Percentiles rank a stretch among this genome's conserved stretches.
These are phyloP conservation scores for Brachypodius melanocephalos DNA, from an alignment of 2,113 vertebrate genomes.

Conservation along the genomic window DNA sequence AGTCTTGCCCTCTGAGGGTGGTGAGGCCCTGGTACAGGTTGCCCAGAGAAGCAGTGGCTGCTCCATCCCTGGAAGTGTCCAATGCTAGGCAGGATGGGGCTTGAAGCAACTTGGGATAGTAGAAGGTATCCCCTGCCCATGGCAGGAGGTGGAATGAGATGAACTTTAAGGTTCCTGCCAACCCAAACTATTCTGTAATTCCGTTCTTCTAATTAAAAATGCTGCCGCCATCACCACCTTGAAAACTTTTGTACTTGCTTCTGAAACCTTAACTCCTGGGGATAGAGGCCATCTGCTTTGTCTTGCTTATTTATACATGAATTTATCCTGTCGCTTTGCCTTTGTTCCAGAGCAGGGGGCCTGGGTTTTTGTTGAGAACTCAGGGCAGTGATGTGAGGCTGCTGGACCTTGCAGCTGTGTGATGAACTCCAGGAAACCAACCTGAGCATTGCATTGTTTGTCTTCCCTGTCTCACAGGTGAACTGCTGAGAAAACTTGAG, in stretches of 20 bases:
- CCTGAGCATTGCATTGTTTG: accelerated
- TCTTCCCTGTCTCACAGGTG: background rate
- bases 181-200: background rate
- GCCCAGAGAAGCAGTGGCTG: background rate
- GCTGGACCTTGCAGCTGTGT: accelerated
- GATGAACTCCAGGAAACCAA: too few species aligned
- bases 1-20: background rate
- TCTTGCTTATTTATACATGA: accelerated
- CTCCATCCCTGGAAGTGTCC: background rate
- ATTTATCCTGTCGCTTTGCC: accelerated
- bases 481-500: background rate
- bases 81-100: accelerated
- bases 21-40: background rate
- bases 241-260: background rate
- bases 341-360: accelerated
- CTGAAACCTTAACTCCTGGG: background rate
- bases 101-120: background rate
- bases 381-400: background rate
- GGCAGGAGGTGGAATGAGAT: background rate
- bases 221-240: accelerated
- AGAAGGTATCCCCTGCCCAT: background rate
- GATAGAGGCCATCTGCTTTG: accelerated
- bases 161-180: background rate
- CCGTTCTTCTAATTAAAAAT: background rate
- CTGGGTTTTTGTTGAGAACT: background rate